Conservation (phyloP, 1,140 invertebrate genomes). For the Panonychus citri region DNA sequence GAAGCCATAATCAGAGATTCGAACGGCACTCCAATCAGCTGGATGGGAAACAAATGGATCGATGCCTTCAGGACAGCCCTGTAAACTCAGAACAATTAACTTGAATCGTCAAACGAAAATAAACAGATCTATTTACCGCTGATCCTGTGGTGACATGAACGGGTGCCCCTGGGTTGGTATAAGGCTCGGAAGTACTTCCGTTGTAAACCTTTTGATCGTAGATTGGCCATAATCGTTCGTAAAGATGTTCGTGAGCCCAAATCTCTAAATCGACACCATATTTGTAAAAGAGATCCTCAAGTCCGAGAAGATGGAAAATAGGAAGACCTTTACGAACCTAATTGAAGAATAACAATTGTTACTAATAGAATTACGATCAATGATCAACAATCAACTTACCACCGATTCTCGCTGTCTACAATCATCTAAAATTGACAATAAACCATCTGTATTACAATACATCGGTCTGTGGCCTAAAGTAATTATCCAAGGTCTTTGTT, state of each 20-base stretch:
- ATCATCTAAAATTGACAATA: no score
- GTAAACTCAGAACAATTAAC: neutral
- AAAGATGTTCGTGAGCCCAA: constrained; percentile 92
- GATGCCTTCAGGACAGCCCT: constrained; percentile 34
- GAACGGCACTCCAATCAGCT: constrained; percentile 55
- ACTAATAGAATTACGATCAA: no score
- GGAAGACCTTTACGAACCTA: constrained; percentile 15
- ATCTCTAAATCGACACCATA: constrained; percentile 79
- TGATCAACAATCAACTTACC: neutral
- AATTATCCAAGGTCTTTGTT: constrained; percentile 67
- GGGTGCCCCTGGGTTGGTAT: constrained; percentile 61
- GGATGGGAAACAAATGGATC: constrained; percentile 28
- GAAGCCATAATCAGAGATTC: constrained; percentile 76
- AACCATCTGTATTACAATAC: constrained; percentile 80
- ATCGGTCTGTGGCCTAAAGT: constrained; percentile 85
- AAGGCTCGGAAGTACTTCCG: constrained; percentile 45
- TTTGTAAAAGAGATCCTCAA: constrained; percentile 51
- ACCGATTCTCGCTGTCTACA: constrained; percentile 26
- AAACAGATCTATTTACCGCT: neutral
- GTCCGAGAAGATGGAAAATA: constrained; percentile 21
- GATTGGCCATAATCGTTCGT: constrained; percentile 77
- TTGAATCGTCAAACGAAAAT: neutral
- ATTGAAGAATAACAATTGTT: neutral
- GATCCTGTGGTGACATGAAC: constrained; percentile 49
- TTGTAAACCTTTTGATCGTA: constrained; percentile 59